A percentile compares a stretch with the other conserved stretches of the same genome.
Conservation (phyloP, 2,888 invertebrate species). For the Apodemia hepburni region DNA sequence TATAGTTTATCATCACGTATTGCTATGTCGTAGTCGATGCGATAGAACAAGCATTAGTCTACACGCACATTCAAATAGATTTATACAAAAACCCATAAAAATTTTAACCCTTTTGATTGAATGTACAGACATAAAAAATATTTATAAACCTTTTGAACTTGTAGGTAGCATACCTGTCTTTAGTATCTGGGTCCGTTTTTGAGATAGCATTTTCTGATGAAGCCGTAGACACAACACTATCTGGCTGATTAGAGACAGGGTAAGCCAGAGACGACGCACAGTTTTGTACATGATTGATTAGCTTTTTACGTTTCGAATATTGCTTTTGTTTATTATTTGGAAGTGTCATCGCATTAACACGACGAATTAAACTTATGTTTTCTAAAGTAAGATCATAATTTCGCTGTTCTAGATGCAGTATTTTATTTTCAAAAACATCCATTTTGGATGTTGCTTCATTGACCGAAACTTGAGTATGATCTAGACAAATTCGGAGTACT, state of each 20-base stretch:
- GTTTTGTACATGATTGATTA: neutral
- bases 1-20: too few species aligned
- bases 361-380: constrained; percentile 10
- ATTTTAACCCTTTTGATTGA: too few species aligned
- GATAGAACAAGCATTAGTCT: too few species aligned
- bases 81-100: too few species aligned
- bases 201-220: neutral
- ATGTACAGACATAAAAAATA: neutral
- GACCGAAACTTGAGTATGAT: constrained; percentile 6
- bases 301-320: constrained; percentile 9
- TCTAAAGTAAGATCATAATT: neutral
- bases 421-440: constrained; percentile 7
- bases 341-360: neutral
- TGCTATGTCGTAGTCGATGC: too few species aligned
- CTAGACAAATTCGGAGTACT: neutral
- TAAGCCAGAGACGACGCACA: neutral
- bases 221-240: neutral
- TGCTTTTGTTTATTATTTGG: neutral
- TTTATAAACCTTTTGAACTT: neutral
- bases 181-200: neutral
- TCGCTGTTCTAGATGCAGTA: neutral
- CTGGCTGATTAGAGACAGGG: neutral
- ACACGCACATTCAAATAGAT: too few species aligned
- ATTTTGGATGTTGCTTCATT: constrained; percentile 2
- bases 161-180: neutral